Evolutionary conservation across 2,113 vertebrate genomes (phyloP).

Genomic region (Caretta caretta): DNA sequence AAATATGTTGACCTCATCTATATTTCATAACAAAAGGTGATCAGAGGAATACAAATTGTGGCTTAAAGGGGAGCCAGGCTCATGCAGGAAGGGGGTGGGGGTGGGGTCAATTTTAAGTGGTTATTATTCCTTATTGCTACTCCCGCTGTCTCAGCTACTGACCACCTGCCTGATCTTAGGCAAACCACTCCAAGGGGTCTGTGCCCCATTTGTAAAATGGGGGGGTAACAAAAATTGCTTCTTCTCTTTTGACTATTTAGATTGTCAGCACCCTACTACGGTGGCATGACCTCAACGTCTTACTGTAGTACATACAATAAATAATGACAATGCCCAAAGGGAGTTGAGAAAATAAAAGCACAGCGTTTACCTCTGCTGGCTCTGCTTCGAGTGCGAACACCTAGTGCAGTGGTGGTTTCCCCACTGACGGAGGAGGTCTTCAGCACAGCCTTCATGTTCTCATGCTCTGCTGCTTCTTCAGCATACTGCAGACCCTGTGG

Average conservation of each 20-base stretch:
- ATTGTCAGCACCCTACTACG: fast-evolving
- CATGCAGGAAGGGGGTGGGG: fast-evolving
- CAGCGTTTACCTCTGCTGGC: constrained; percentile 81
- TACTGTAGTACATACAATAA: fast-evolving
- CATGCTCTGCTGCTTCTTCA: constrained; percentile 90
- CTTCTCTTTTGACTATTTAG: background rate
- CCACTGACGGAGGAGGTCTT: constrained; percentile 77
- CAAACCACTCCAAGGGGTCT: background rate
- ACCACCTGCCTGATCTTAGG: background rate
- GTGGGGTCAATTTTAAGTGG: background rate
- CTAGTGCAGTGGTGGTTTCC: constrained; percentile 81
- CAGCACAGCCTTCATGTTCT: constrained; percentile 97
- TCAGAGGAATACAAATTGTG: background rate
- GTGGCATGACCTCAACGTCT: fast-evolving
- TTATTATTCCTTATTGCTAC: fast-evolving
- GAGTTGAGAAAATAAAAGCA: fast-evolving
- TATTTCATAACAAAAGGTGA: background rate
- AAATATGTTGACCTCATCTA: background rate
- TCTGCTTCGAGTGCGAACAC: constrained; percentile 88
- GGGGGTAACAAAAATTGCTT: background rate
- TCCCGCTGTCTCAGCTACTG: background rate
- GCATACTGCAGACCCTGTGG: constrained; percentile 86
- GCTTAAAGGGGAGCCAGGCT: background rate
- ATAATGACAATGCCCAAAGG: background rate
- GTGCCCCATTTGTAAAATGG: fast-evolving